Conservation (phyloP, 2,113 vertebrate species). For the Gopherus evgoodei region DNA sequence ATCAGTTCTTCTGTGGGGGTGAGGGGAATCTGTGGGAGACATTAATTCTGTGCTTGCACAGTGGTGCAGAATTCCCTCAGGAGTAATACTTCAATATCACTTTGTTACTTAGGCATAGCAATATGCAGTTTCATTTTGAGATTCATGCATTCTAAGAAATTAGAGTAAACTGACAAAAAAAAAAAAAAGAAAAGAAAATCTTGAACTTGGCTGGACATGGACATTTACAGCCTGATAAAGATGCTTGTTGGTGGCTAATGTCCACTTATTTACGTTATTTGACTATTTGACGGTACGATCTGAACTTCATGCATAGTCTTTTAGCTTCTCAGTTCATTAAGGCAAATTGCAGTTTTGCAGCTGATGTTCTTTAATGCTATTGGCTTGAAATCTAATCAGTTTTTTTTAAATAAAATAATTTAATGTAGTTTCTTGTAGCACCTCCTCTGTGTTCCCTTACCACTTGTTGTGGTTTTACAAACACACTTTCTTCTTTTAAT, state of each 20-base stretch:
- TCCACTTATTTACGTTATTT: background rate
- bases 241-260: background rate
- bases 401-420: background rate
- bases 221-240: background rate
- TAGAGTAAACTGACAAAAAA: background rate
- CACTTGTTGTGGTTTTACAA: background rate
- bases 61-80: too few species aligned
- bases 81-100: background rate
- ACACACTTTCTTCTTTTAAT: background rate
- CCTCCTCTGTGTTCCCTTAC: background rate
- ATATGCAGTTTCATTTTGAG: background rate
- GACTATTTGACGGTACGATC: background rate
- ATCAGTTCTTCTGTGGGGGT: too few species aligned
- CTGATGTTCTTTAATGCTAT: background rate
- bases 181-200: background rate
- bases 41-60: too few species aligned
- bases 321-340: background rate
- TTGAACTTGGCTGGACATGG: background rate
- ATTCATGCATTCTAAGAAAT: background rate
- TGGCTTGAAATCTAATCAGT: background rate
- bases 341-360: background rate
- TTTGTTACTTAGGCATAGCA: rapidly evolving
- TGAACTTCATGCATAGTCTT: background rate
- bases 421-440: background rate
- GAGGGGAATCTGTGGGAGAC: too few species aligned